Base-by-base conservation (phyloP, 2,113 vertebrate species). In the Synodontis membranacea region DNA sequence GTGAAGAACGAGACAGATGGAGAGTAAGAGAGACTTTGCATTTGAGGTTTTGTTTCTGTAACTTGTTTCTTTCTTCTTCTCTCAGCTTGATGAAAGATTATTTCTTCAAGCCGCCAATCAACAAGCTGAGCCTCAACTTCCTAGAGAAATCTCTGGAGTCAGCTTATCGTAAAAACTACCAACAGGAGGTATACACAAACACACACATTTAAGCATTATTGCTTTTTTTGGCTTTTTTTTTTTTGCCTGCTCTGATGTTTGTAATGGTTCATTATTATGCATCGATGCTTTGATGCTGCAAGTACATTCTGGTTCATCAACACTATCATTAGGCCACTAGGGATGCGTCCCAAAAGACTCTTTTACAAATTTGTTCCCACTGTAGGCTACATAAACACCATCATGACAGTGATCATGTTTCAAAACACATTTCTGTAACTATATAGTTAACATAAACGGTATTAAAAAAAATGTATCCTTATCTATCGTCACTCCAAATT, bases 21-120 rank as follows among this genome's bases (percentile, higher is more conserved):
- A 62, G 37, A 60, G 11, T 1, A 25, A 21, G 39, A 82, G 15
- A 23, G 58, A 31, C 48, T 42, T 34, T 72, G 12, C 62, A 31
- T 44, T 84, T 8, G 12, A 78, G 0, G 4, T 5, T 75, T 42
- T 44, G n/a, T 74, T 17, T 66, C 28, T 9, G 25, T 81, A 56
- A 11, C 50, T 12, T 86, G 48, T 48, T 34, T 80, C 44, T 86
- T 31, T 74, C 0, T 80, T 42, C 39, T n/a, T 92, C 86, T 86
- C 92, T 92, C 82, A 99, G 98, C 93, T 93, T 99, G 92, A 99
- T 99, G 98, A 98, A 99, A 90, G 97, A 99, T 90, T 98, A 99
- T 93, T 99, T 99, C 94, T 99, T 98, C 93, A 99, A 99, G 87
- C 98, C 98, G 0, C 98, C 98, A 28, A 99, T 99, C 91, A 98